Base-by-base conservation (phyloP, 2,888 invertebrate species). In the Microctonus hyperodae region DNA sequence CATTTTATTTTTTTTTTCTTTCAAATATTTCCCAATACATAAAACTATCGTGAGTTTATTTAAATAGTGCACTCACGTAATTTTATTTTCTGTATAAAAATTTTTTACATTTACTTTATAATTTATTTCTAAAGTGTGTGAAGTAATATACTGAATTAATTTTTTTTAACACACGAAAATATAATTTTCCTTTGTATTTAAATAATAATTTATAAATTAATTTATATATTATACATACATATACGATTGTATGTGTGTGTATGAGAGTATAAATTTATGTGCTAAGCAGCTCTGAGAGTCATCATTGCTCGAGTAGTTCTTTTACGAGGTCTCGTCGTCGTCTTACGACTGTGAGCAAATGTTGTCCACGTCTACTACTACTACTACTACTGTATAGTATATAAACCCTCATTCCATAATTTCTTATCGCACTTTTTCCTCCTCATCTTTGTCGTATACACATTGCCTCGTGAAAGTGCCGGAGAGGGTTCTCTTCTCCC, bases 251-350 rank as follows among this genome's bases (percentile, higher is more conserved):
- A 3, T 28, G 28, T 28, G 28, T 28, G 28, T 28, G 28, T 63
- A 64, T 63, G 60, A 33, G 64, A 22, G 58, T 16, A 9, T 50
- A 20, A 28, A 35, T 51, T 53, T 35, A 65, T 68, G 69, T 62
- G 71, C 64, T 67, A 71, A 72, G 69, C 70, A 73, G 64, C 37
- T 66, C 65, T 44, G 50, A 69, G 72, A 73, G 74, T 74, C 73
- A 74, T 73, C 74, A 73, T 74, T 72, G 70, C 72, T 70, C 69
- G 65, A 71, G 55, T 44, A 55, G 74, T 70, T 74, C 77, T 74
- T 80, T 79, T 79, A 79, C 76, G 79, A 80, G 68, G 74, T 60
- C 67, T 53, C 37, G 61, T 28, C 64, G 56, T 65, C 44, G 44
- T 44, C 44, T 44, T 44, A 44, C 44, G 44, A 44, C 44, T n/a